phyloP scores from a whole-genome alignment of 1,140 invertebrate genomes.

The Lucilia sericata region DNA sequence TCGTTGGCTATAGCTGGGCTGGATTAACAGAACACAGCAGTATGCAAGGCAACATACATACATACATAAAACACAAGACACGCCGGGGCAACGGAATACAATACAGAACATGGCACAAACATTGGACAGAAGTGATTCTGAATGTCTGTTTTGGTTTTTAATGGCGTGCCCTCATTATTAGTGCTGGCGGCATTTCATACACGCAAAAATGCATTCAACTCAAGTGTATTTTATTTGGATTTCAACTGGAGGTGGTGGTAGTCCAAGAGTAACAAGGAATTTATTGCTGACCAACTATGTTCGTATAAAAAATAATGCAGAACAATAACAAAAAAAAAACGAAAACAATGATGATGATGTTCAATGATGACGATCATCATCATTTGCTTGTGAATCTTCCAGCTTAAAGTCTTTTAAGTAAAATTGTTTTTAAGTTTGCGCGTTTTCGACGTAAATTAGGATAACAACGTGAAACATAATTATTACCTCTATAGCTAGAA shows the following conservation, averaged over 20 bases:
- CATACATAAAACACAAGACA: not conserved
- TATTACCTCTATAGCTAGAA: not conserved
- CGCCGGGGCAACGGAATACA: not conserved
- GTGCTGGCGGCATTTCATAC: constrained; percentile 35
- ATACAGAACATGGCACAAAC: not conserved
- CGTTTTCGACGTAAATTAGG: not conserved
- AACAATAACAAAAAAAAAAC: not conserved
- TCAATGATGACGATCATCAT: not conserved
- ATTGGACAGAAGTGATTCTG: constrained; percentile 39
- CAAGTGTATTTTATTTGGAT: constrained; percentile 51
- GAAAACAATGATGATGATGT: not conserved
- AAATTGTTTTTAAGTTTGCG: constrained; percentile 32
- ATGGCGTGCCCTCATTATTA: constrained; percentile 41
- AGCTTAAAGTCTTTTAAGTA: constrained; percentile 39
- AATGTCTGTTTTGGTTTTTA: constrained; percentile 44
- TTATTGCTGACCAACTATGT: not conserved
- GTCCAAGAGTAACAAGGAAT: not conserved
- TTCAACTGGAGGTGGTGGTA: not conserved
- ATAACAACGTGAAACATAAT: constrained; percentile 46
- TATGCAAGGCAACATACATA: too few species aligned
- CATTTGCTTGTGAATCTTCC: not conserved
- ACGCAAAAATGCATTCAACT: constrained; percentile 52
- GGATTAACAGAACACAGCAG: not conserved
- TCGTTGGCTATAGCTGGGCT: not conserved
- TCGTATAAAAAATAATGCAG: not conserved